These are phyloP conservation scores for Cheilosia scutellata DNA, from an alignment of 2,888 invertebrate species.

Conservation along the genomic window DNA sequence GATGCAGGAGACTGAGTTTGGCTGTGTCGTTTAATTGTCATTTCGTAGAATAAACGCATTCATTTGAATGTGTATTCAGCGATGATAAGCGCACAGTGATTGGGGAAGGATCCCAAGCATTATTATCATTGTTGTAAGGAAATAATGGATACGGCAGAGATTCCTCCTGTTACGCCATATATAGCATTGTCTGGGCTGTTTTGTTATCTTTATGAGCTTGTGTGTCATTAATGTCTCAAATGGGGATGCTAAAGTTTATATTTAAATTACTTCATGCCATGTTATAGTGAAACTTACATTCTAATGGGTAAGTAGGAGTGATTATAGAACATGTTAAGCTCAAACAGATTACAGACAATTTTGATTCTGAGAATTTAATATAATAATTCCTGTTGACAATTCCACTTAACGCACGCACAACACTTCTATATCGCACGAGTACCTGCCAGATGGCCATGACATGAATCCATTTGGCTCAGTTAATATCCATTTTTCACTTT, in stretches of 20 bases:
- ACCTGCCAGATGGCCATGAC: not conserved
- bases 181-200: not conserved
- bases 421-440: no score
- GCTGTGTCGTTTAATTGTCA: slow-evolving; percentile 9
- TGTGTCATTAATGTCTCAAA: slow-evolving; percentile 13
- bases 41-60: slow-evolving; percentile 21
- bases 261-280: not conserved
- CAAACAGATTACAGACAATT: no score
- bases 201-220: slow-evolving; percentile 29
- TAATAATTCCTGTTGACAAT: no score
- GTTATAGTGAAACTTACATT: not conserved
- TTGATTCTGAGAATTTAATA: no score
- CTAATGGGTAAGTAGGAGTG: not conserved
- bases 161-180: not conserved
- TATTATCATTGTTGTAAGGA: slow-evolving; percentile 2
- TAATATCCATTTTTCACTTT: not conserved
- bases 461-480: not conserved
- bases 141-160: not conserved
- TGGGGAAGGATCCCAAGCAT: slow-evolving; percentile 5
- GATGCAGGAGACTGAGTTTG: not conserved
- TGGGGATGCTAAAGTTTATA: not conserved
- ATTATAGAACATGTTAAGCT: no score
- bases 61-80: slow-evolving; percentile 9
- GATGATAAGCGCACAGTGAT: slow-evolving; percentile 17
- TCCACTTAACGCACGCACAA: no score